Conservation (phyloP, 2,797 vertebrate genomes). For the Brotula barbata region DNA sequence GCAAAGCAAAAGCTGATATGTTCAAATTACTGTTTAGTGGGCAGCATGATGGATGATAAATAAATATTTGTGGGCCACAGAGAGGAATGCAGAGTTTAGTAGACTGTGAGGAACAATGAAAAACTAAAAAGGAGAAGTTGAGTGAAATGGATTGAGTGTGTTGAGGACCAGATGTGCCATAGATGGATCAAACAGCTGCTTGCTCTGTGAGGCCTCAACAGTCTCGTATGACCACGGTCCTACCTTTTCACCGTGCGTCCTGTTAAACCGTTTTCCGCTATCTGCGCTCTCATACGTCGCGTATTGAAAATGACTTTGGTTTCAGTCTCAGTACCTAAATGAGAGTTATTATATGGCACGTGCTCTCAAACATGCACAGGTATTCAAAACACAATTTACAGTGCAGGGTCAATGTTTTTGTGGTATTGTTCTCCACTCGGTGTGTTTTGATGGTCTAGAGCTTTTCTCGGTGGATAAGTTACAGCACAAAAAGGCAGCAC, state of each 20-base stretch:
- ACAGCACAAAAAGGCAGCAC: slow-evolving; percentile 68
- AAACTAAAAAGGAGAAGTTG: slow-evolving; percentile 65
- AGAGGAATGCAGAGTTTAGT: slow-evolving; percentile 66
- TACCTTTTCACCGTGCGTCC: slow-evolving; percentile 33
- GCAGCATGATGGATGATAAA: slow-evolving; percentile 48
- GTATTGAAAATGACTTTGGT: slow-evolving; percentile 19
- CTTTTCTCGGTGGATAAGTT: slow-evolving; percentile 74
- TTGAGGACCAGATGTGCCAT: slow-evolving; percentile 71
- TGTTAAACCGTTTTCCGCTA: slow-evolving; percentile 43
- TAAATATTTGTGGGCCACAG: slow-evolving; percentile 59
- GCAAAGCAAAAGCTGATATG: slow-evolving; percentile 27
- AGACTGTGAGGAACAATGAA: slow-evolving; percentile 76
- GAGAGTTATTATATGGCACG: slow-evolving; percentile 13
- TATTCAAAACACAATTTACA: slow-evolving; percentile 19
- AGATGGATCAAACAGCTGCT: slow-evolving; percentile 77
- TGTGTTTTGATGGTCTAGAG: slow-evolving; percentile 80
- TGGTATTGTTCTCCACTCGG: slow-evolving; percentile 56
- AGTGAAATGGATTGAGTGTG: slow-evolving; percentile 74
- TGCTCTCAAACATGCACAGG: slow-evolving; percentile 12
- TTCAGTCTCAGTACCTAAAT: slow-evolving; percentile 14
- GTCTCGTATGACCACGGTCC: slow-evolving; percentile 61
- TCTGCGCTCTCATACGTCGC: slow-evolving; percentile 13
- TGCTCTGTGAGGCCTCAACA: slow-evolving; percentile 56
- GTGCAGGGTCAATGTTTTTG: slow-evolving; percentile 33
- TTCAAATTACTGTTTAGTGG: slow-evolving; percentile 37